These are phyloP conservation scores for Griposia aprilina DNA, from an alignment of 2,888 invertebrate species.

Conservation along the genomic window DNA sequence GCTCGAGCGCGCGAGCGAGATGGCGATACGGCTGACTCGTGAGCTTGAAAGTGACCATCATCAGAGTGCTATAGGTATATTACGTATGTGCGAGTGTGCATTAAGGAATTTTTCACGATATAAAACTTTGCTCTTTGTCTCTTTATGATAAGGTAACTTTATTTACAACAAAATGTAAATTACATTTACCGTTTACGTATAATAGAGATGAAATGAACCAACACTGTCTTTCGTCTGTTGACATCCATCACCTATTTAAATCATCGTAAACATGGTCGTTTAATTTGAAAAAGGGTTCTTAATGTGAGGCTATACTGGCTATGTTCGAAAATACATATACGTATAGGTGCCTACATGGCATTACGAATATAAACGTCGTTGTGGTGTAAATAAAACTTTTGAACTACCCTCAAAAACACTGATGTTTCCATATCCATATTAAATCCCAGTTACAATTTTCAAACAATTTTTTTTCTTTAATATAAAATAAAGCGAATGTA, in stretches of 20 bases:
- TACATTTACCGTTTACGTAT: neutral
- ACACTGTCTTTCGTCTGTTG: slow-evolving; percentile 6
- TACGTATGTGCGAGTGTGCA: slow-evolving; percentile 65
- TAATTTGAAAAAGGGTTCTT: neutral
- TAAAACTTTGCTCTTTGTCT: slow-evolving; percentile 63
- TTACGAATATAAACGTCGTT: neutral
- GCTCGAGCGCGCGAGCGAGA: slow-evolving; percentile 75
- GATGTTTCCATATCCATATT: neutral
- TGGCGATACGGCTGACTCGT: slow-evolving; percentile 64
- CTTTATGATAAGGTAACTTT: slow-evolving; percentile 27
- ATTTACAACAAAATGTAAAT: slow-evolving; percentile 16
- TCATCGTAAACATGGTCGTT: neutral
- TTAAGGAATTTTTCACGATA: slow-evolving; percentile 69
- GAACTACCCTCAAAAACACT: slow-evolving; percentile 37
- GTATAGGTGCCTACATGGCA: neutral
- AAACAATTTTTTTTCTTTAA: neutral
- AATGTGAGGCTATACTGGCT: neutral
- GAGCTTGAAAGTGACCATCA: slow-evolving; percentile 74
- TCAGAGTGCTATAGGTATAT: slow-evolving; percentile 67
- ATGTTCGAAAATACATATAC: neutral
- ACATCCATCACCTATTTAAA: neutral
- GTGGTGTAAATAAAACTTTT: neutral
- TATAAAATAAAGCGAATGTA: neutral
- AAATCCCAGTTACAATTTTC: neutral
- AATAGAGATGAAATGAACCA: slow-evolving; percentile 10